Conservation (phyloP, 2,113 vertebrate genomes). For the Centropristis striata region DNA sequence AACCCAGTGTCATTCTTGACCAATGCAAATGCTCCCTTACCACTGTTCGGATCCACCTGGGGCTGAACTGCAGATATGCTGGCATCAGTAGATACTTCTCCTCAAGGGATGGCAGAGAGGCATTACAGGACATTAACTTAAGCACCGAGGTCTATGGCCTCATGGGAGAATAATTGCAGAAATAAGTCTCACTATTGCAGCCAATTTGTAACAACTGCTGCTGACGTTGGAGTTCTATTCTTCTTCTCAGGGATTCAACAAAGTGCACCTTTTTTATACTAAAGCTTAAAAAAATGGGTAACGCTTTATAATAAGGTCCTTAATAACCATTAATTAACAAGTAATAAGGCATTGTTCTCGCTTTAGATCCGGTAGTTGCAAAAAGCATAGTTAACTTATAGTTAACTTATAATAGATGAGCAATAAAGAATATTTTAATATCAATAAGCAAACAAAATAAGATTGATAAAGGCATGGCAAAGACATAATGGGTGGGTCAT, state of each 20-base stretch:
- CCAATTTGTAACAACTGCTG: conserved; percentile 7
- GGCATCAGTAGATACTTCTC: neutral
- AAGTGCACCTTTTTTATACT: neutral
- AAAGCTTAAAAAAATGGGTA: too few relatives aligned
- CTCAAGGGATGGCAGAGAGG: neutral
- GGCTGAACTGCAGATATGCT: conserved; percentile 12
- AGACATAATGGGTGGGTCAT: too few relatives aligned
- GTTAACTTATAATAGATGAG: too few relatives aligned
- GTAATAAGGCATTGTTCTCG: too few relatives aligned
- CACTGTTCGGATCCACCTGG: conserved; percentile 6
- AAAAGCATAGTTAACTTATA: too few relatives aligned
- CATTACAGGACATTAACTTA: conserved; percentile 21
- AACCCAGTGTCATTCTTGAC: conserved; percentile 34
- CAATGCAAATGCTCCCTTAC: conserved; percentile 12
- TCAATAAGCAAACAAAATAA: too few relatives aligned
- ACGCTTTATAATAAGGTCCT: too few relatives aligned
- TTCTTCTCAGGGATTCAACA: neutral
- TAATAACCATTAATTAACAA: too few relatives aligned
- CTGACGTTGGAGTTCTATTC: conserved; percentile 27
- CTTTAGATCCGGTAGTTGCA: too few relatives aligned
- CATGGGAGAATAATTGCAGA: neutral
- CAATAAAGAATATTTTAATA: too few relatives aligned
- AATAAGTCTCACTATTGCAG: conserved; percentile 1
- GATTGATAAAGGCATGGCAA: too few relatives aligned
- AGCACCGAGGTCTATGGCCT: neutral